phyloP scores from a whole-genome alignment of 2,888 invertebrate genomes.

The Cenopis cana region DNA sequence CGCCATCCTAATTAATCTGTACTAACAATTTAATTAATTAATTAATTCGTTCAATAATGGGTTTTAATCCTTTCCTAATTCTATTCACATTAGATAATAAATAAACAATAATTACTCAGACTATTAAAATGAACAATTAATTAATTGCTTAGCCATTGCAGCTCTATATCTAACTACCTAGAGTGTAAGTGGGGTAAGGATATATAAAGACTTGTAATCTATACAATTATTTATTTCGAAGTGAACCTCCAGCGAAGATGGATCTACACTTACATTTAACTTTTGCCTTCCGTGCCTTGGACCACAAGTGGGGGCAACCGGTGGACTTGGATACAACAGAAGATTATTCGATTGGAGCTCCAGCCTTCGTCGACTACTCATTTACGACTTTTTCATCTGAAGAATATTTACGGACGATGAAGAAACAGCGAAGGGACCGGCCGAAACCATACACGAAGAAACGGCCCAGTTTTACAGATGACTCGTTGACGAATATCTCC shows the following conservation, averaged over 20 bases:
- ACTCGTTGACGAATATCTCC: constrained; percentile 45
- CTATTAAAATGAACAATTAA: neutral
- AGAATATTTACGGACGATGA: constrained; percentile 57
- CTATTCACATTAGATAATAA: neutral
- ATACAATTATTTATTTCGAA: neutral
- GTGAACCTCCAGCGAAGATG: constrained; percentile 2
- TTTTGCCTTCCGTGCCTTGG: constrained; percentile 64
- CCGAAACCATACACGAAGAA: constrained; percentile 4
- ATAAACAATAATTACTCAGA: neutral
- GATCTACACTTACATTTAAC: constrained; percentile 63
- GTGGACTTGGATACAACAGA: constrained; percentile 61
- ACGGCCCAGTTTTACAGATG: neutral
- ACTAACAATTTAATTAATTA: neutral
- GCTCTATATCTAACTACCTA: neutral
- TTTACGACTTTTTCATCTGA: constrained; percentile 67
- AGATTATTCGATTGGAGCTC: constrained; percentile 52
- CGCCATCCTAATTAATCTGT: neutral
- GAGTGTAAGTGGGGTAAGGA: neutral
- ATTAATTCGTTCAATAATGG: constrained; percentile 6
- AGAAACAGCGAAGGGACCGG: constrained; percentile 45
- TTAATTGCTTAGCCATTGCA: neutral
- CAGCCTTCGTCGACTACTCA: constrained; percentile 54
- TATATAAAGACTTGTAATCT: neutral
- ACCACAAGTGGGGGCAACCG: constrained; percentile 66
- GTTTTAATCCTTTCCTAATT: constrained; percentile 15